Evolutionary conservation across 2,113 vertebrate species (phyloP).

Genomic region (Acrocephalus arundinaceus): DNA sequence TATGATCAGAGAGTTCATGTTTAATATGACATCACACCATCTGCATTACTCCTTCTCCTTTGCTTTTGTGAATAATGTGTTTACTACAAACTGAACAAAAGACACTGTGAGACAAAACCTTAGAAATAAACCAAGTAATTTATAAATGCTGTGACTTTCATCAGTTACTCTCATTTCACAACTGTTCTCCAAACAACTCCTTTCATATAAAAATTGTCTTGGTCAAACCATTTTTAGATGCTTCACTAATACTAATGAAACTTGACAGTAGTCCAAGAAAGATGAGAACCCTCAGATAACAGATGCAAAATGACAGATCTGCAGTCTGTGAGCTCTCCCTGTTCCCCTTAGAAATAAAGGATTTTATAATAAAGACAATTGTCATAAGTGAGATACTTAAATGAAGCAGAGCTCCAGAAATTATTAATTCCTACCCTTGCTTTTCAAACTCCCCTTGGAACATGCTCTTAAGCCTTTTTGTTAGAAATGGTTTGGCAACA

Average conservation of each 20-base stretch:
- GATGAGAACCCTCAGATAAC: not conserved
- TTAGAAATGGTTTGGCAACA: not conserved
- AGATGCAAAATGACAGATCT: not conserved
- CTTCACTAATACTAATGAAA: not conserved
- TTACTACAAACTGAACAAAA: not conserved
- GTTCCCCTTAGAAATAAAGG: not conserved
- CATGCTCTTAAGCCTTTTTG: not conserved
- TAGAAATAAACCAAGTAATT: not conserved
- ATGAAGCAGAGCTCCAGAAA: not conserved
- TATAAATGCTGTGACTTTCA: not conserved
- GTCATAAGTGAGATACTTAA: not conserved
- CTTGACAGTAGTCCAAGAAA: not conserved
- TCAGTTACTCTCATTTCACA: not conserved
- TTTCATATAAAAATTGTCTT: conserved; percentile 6
- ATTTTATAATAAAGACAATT: not conserved
- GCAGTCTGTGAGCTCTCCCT: not conserved
- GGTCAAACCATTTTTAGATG: not conserved
- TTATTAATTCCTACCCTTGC: not conserved
- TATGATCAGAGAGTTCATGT: not conserved
- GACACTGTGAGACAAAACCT: not conserved
- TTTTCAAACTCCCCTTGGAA: not conserved
- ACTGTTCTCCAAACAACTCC: not conserved
- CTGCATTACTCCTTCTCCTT: not conserved
- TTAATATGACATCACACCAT: not conserved
- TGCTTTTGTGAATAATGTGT: not conserved